Evolutionary conservation across 2,888 invertebrate species (phyloP).

Genomic region (Hirtodrosophila alboralis): DNA sequence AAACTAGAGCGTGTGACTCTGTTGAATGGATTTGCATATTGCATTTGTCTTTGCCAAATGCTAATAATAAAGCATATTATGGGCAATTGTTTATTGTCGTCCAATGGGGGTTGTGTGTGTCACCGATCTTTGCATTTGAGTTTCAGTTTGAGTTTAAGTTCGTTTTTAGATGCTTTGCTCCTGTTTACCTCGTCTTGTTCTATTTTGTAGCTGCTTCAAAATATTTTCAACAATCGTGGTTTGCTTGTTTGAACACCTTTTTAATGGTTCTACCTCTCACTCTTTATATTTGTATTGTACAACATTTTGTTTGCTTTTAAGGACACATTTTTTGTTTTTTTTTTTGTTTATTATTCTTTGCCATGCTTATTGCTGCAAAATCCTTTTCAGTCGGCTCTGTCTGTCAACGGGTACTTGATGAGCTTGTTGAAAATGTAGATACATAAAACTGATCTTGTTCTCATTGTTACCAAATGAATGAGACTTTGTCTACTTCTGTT

Average conservation of each 20-base stretch:
- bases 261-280: constrained; percentile 37
- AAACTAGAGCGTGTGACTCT: constrained; percentile 79
- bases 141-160: constrained; percentile 6
- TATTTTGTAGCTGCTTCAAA: constrained; percentile 73
- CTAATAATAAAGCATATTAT: constrained; percentile 79
- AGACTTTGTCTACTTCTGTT: constrained; percentile 28
- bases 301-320: constrained; percentile 76
- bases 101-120: constrained; percentile 30
- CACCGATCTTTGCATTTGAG: constrained; percentile 25
- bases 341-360: constrained; percentile 70
- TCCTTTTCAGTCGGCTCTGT: constrained; percentile 35
- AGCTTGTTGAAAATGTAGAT: constrained; percentile 62
- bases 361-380: constrained; percentile 63
- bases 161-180: constrained; percentile 25
- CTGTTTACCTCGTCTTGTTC: constrained; percentile 57
- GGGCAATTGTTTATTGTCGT: constrained; percentile 70
- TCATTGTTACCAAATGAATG: constrained; percentile 58
- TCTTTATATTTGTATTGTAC: constrained; percentile 67
- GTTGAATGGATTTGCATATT: constrained; percentile 75
- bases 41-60: constrained; percentile 55
- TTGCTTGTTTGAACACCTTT: constrained; percentile 80
- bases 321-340: constrained; percentile 73
- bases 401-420: constrained; percentile 74
- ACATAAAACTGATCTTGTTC: constrained; percentile 66
- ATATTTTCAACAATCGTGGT: constrained; percentile 80